Evolutionary conservation across 2,888 invertebrate genomes (phyloP).

Genomic region (Stenodera caucasica): DNA sequence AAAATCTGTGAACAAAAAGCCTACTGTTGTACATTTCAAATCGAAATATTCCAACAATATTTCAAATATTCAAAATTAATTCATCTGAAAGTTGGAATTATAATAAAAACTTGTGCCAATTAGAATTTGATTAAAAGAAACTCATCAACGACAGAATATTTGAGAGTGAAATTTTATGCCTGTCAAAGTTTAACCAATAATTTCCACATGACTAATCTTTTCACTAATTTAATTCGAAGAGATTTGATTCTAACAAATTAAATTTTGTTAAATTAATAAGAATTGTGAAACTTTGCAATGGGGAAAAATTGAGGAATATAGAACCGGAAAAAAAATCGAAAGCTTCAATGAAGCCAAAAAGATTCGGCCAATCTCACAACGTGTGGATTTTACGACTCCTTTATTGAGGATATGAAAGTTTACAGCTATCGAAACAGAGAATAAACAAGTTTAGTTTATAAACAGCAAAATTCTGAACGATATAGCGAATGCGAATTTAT

Average conservation of each 20-base stretch:
- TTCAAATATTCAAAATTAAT: too few relatives aligned
- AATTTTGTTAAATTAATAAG: background rate
- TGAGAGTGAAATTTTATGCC: background rate
- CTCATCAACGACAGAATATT: background rate
- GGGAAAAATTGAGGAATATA: background rate
- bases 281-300: background rate
- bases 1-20: too few relatives aligned
- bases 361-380: background rate
- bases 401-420: background rate
- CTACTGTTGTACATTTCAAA: too few relatives aligned
- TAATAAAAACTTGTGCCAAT: background rate
- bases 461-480: background rate
- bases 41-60: too few relatives aligned
- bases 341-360: background rate
- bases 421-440: background rate
- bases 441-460: background rate
- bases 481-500: slow-evolving; percentile 3
- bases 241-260: background rate
- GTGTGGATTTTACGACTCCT: background rate
- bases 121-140: background rate
- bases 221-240: background rate
- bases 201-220: background rate
- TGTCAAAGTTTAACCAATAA: background rate
- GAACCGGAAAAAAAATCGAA: background rate
- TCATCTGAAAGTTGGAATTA: too few relatives aligned